Base-by-base conservation (phyloP, 2,888 invertebrate species). In the Myathropa florea region DNA sequence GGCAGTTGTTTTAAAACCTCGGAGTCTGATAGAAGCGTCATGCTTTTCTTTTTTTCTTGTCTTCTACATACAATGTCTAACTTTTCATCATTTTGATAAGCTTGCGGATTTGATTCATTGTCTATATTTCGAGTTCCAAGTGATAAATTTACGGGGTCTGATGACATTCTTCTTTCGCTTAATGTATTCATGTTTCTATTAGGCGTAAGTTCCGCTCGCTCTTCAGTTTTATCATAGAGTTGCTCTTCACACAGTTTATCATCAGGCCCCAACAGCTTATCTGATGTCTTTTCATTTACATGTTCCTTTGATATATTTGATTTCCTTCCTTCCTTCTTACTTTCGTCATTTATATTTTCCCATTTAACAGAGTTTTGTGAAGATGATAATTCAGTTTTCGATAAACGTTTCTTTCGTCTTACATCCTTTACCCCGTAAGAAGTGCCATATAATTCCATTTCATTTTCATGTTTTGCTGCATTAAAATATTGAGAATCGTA, bases 101-200 rank as follows among this genome's bases (percentile, higher is more conserved):
- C 64, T 46, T 79, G 73, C 24, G 78, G 21, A 61, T 79, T 78
- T 6, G 65, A 30, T 65, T 86, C 83, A 61, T 94, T 94, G 75
- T 94, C 94, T 89, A 94, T 94, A 89, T 94, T 94, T 28, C 94
- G 94, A 83, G 93, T 93, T 71, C 94, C 94, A 78, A 95, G 91
- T 30, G 96, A 97, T 89, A 97, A 94, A 93, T 97, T 97, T 67
- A 97, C 97, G 46, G 97, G 97, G 91, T 96, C 96, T 0, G 96
- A 95, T 67, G 96, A 96, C 92, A 95, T 96, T 92, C 95, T 83
- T 71, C 89, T 53, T 78, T 87, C 88, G 76, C 88, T 83, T 71
- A 89, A 81, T 77, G 84, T 82, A 53, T 88, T 88, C 26, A 77
- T 59, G 21, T 73, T 83, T 67, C 82, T 61, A 53, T 71, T 81